Evolutionary conservation across 2,113 vertebrate genomes (phyloP), one percentile per base, ranked within the genome.

Genomic region (Alethe castanea): DNA sequence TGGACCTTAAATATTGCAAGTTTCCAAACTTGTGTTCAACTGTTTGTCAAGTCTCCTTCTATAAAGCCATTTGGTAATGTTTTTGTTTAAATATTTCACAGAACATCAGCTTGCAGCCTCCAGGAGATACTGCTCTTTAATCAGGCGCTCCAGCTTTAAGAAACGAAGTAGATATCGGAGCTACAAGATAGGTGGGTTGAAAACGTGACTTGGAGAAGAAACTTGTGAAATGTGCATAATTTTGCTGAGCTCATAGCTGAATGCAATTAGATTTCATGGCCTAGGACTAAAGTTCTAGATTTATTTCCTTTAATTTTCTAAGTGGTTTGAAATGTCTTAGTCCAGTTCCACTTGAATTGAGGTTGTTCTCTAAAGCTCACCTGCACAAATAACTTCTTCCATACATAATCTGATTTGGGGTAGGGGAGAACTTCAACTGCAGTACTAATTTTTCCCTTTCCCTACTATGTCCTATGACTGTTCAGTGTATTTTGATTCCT

Each of bases 81-180:
- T 93, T 86, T 69, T 86, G 28, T 42, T 91, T 86, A 53, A 86
- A 92, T 81, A 15, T 84, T 29, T 97, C 95, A 42, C 94, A 98
- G 98, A 98, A 71, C 94, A 97, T 62, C 97, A 97, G 20, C 64
- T 94, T 80, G 86, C 78, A 77, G 56, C 94, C 50, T 96, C 96
- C 71, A 97, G 89, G 90, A 98, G 77, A 82, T 91, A 83, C 6
- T 86, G n/a, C 62, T 91, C 94, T 47, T 31, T 91, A 40, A 35
- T 96, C 65, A 93, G 84, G 38, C 60, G 48, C 60, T 96, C 96
- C 65, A 97, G 95, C 90, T 96, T 97, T 79, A 98, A 96, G 95
- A 98, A 98, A 81, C 97, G 97, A 84, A 98, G 93, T 94, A 98
- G 97, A 82, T 94, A 95, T 11, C 97, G 95, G 86, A 98, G 95